A percentile compares a stretch with the other conserved stretches of the same genome.
These are phyloP conservation scores for Hycleus cichorii DNA, from an alignment of 1,140 invertebrate genomes.

Conservation along the genomic window DNA sequence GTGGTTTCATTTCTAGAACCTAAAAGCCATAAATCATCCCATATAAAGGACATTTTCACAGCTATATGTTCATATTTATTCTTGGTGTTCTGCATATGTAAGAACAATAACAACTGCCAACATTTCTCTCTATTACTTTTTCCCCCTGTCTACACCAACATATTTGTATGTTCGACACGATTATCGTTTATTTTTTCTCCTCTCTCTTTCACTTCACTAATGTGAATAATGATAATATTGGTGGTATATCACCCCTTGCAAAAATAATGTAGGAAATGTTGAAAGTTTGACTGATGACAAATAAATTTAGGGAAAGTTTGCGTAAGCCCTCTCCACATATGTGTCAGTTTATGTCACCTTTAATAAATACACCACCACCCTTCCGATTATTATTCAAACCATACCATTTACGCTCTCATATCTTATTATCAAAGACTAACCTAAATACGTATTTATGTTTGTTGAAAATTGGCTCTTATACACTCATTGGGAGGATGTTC, in stretches of 20 bases:
- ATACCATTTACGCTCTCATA: constrained; percentile 7
- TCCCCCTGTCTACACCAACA: no score
- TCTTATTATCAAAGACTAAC: neutral
- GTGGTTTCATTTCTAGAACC: no score
- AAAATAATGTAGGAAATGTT: no score
- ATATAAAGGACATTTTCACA: constrained; percentile 1
- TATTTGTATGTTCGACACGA: no score
- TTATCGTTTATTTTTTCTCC: no score
- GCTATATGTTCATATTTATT: constrained; percentile 1
- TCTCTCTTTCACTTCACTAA: neutral
- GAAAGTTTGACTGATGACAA: neutral
- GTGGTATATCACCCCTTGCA: neutral
- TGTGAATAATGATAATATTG: constrained; percentile 15
- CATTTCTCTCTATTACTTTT: no score
- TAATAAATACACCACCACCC: constrained; percentile 7
- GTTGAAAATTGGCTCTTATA: no score
- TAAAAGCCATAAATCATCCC: neutral
- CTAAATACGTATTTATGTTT: no score
- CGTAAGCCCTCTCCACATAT: neutral
- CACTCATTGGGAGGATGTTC: no score
- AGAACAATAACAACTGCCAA: no score
- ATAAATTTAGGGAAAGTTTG: neutral
- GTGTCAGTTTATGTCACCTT: constrained; percentile 4
- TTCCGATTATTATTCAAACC: constrained; percentile 9
- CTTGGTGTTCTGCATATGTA: neutral